Evolutionary conservation across 2,888 invertebrate species (phyloP).

Genomic region (Drosophila ustulata): DNA sequence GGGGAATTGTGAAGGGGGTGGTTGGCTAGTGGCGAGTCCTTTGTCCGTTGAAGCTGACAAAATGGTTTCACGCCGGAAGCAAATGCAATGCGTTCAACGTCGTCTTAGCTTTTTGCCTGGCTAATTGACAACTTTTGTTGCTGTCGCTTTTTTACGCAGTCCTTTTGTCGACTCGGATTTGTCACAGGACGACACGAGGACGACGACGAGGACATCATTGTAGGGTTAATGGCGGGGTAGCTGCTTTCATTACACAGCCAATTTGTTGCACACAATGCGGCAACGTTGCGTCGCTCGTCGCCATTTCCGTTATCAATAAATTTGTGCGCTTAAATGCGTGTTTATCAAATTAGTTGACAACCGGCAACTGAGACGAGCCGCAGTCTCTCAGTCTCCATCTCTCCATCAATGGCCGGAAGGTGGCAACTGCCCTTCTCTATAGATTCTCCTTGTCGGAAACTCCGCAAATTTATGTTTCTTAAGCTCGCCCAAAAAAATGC

Average conservation of each 20-base stretch:
- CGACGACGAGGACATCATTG: background rate
- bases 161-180: conserved; percentile 68
- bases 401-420: conserved; percentile 35
- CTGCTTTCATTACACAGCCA: conserved; percentile 70
- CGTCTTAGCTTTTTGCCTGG: conserved; percentile 42
- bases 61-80: conserved; percentile 79
- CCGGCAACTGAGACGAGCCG: conserved; percentile 11
- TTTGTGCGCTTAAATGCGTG: conserved; percentile 69
- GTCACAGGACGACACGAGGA: conserved; percentile 59
- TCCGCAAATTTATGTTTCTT: conserved; percentile 41
- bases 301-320: conserved; percentile 73
- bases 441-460: conserved; percentile 21
- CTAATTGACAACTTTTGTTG: conserved; percentile 67
- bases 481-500: conserved; percentile 8
- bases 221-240: conserved; percentile 13
- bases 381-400: background rate
- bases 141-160: conserved; percentile 56
- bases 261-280: conserved; percentile 72
- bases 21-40: conserved; percentile 17
- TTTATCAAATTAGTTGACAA: conserved; percentile 71
- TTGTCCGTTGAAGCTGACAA: conserved; percentile 71
- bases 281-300: conserved; percentile 26
- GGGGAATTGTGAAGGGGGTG: background rate
- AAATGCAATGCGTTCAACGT: conserved; percentile 74
- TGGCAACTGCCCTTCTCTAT: background rate